Evolutionary conservation across 2,113 vertebrate species (phyloP).

Genomic region (Thymallus thymallus): DNA sequence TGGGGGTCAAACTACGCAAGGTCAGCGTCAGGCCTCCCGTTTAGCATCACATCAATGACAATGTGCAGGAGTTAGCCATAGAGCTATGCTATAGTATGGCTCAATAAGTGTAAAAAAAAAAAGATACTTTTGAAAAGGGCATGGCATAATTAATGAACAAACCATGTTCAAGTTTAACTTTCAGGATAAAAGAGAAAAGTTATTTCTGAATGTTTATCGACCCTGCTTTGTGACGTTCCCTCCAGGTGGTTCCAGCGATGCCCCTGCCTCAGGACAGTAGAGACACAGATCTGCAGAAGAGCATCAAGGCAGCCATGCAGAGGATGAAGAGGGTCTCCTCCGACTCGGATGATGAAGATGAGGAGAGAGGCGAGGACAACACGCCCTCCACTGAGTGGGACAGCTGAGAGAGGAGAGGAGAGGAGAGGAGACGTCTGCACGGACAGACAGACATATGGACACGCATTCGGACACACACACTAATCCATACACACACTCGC

Average conservation of each 20-base stretch:
- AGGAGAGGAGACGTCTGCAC: too few relatives aligned
- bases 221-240: too few relatives aligned
- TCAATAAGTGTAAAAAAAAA: too few relatives aligned
- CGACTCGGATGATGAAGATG: conserved; percentile 86
- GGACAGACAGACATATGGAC: background rate
- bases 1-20: conserved; percentile 88
- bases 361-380: conserved; percentile 53
- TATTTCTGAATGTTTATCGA: too few relatives aligned
- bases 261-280: background rate
- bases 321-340: conserved; percentile 91
- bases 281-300: conserved; percentile 82
- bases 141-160: too few relatives aligned
- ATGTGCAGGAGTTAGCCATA: too few relatives aligned
- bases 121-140: too few relatives aligned
- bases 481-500: background rate
- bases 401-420: conserved; percentile 48
- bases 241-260: too few relatives aligned
- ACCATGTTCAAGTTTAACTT: too few relatives aligned
- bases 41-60: too few relatives aligned
- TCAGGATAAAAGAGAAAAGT: too few relatives aligned
- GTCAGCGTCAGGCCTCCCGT: conserved; percentile 49
- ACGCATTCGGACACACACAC: background rate
- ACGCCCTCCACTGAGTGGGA: conserved; percentile 76
- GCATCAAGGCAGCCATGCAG: conserved; percentile 90
- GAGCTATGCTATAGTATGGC: too few relatives aligned